These are phyloP conservation scores for Philaenus spumarius DNA, from an alignment of 1,140 invertebrate genomes.

Conservation along the genomic window DNA sequence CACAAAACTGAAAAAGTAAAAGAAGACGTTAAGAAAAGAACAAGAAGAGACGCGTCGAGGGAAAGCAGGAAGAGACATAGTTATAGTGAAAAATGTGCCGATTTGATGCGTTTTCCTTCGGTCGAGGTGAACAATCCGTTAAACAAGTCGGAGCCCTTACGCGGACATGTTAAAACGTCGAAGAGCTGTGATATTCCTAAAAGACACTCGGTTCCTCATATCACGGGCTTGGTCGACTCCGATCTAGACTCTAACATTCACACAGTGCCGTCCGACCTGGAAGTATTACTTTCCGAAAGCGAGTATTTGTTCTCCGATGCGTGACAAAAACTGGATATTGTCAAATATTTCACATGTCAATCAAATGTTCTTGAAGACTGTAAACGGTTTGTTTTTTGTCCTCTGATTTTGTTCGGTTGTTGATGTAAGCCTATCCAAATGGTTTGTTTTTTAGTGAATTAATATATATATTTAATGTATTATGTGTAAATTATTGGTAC, in stretches of 20 bases:
- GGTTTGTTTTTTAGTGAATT: too few species aligned
- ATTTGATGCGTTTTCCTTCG: constrained; percentile 20
- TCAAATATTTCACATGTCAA: too few species aligned
- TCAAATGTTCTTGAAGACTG: too few species aligned
- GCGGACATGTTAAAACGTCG: too few species aligned
- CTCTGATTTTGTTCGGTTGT: too few species aligned
- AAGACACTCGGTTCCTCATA: constrained; percentile 10
- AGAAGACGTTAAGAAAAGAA: constrained; percentile 1
- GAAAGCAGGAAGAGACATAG: constrained; percentile 13
- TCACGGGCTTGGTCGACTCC: constrained; percentile 20
- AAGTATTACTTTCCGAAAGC: constrained; percentile 53
- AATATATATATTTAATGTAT: too few species aligned
- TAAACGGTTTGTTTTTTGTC: too few species aligned
- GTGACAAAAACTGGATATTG: constrained; percentile 35
- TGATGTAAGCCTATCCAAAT: too few species aligned
- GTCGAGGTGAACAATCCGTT: not conserved
- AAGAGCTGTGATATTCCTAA: not conserved
- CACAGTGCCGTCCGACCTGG: constrained; percentile 55
- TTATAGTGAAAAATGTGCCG: constrained; percentile 3
- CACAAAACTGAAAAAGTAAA: not conserved
- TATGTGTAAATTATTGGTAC: too few species aligned
- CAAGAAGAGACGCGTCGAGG: not conserved
- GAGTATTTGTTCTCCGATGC: constrained; percentile 52
- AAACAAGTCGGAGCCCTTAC: not conserved
- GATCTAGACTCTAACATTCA: constrained; percentile 48